Base-by-base conservation (phyloP, 2,113 vertebrate species). In the Scomber colias region DNA sequence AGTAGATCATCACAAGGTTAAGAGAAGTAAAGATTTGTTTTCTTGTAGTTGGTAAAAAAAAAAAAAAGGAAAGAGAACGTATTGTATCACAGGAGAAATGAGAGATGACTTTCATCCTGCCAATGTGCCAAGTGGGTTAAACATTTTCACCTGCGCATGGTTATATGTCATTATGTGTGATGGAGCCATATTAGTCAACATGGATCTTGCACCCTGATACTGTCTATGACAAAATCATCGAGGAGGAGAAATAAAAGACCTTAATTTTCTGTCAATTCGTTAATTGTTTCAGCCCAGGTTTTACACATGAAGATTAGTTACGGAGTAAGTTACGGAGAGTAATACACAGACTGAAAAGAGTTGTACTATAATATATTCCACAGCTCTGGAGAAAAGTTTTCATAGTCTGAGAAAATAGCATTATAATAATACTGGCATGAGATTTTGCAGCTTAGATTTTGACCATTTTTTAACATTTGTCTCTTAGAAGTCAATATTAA, bases 131-230 rank as follows among this genome's bases (percentile, higher is more conserved):
- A 53, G 31, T 49, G 51, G 14, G 60, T 7, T 55, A 60, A 75
- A 30, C 60, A 17, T 31, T 64, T 68, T 55, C 35, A 53, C 31
- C 27, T 21, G 49, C 65, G 69, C 53, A 54, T 71, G 46, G 56
- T 78, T 45, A 27, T 45, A 61, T 46, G 63, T 59, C 67, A 40
- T n/a, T 3, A 40, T 51, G 74, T 65, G 24, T 3, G 11, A 59
- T 24, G n/a, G 16, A 27, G 24, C 56, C 56, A 21, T 17, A 21
- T 71, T 69, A 63, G 61, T 45, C 55, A 71, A 62, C 30, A 53
- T 53, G 75, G n/a, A 77, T 55, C 71, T 60, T 69, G 55, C n/a
- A 79, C 24, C 24, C 24, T 27, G 24, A 27, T 27, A 27, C 24
- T 3, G 62, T 53, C 19, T 54, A 31, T 14, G 6, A 56, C 19